A percentile compares a stretch with the other conserved stretches of the same genome.
phyloP scores from a whole-genome alignment of 2,888 invertebrate genomes.

The Caradrina kadenii region DNA sequence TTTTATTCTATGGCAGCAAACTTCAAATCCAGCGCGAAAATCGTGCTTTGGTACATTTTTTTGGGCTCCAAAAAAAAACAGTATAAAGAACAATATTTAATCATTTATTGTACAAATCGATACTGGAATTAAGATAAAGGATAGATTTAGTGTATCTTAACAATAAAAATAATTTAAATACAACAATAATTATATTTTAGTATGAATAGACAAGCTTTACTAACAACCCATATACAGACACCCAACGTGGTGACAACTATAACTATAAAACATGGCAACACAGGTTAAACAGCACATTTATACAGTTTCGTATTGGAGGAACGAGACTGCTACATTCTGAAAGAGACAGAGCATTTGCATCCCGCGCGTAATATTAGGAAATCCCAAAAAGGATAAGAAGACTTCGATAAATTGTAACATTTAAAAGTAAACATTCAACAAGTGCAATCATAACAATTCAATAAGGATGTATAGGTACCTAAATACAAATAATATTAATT shows the following conservation, averaged over 20 bases:
- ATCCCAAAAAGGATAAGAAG: conserved; percentile 26
- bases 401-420: conserved; percentile 12
- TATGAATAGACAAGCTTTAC: conserved; percentile 78
- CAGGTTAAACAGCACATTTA: conserved; percentile 58
- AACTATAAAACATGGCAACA: conserved; percentile 72
- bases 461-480: conserved; percentile 5
- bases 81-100: conserved; percentile 81
- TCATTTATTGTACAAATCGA: conserved; percentile 87
- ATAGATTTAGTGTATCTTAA: conserved; percentile 82
- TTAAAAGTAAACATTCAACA: conserved; percentile 48
- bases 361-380: not conserved
- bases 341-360: not conserved
- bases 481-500: conserved; percentile 8
- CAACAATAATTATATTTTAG: conserved; percentile 74
- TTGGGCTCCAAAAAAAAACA: conserved; percentile 70
- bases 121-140: conserved; percentile 88
- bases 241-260: conserved; percentile 75
- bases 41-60: no score
- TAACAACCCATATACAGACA: conserved; percentile 87
- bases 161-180: conserved; percentile 81
- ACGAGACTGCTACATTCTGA: conserved; percentile 33
- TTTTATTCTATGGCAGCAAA: no score
- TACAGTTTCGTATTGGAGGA: conserved; percentile 47
- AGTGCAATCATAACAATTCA: conserved; percentile 51
- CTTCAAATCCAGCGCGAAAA: no score